phyloP scores from a whole-genome alignment of 2,797 vertebrate genomes.

The Dryobates pubescens region DNA sequence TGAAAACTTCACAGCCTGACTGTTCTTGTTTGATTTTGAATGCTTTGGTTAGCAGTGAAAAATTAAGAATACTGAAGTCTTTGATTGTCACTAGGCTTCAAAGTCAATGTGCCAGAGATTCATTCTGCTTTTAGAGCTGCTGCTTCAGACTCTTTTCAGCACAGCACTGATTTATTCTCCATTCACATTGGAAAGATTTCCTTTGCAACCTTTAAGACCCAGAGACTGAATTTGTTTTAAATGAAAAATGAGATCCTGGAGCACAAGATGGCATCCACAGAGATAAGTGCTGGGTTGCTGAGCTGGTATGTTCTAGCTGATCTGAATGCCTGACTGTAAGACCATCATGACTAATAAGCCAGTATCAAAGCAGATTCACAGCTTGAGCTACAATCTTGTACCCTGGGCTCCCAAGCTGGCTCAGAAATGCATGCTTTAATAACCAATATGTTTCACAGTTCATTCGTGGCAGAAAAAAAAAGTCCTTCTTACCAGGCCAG shows the following conservation, averaged over 20 bases:
- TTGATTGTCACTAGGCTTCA: conserved; percentile 13
- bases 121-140: conserved; percentile 43
- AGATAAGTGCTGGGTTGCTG: conserved; percentile 65
- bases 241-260: conserved; percentile 66
- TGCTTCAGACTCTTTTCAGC: conserved; percentile 39
- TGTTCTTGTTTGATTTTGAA: neutral
- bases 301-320: conserved; percentile 54
- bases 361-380: conserved; percentile 60
- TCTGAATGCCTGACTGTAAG: conserved; percentile 64
- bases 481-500: conserved; percentile 50
- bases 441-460: conserved; percentile 66
- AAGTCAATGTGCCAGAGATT: conserved; percentile 6
- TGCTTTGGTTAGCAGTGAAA: conserved; percentile 24
- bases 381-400: conserved; percentile 60
- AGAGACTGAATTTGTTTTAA: conserved; percentile 66
- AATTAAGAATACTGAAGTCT: conserved; percentile 12
- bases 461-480: neutral
- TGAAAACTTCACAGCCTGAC: neutral
- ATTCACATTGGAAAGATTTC: conserved; percentile 57
- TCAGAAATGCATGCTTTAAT: conserved; percentile 66
- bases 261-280: conserved; percentile 58
- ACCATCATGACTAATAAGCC: conserved; percentile 61
- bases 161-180: conserved; percentile 52
- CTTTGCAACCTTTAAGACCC: conserved; percentile 55
- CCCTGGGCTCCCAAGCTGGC: conserved; percentile 58